phyloP scores from a whole-genome alignment of 2,888 invertebrate genomes.

The Coelogynopora nodosa region DNA sequence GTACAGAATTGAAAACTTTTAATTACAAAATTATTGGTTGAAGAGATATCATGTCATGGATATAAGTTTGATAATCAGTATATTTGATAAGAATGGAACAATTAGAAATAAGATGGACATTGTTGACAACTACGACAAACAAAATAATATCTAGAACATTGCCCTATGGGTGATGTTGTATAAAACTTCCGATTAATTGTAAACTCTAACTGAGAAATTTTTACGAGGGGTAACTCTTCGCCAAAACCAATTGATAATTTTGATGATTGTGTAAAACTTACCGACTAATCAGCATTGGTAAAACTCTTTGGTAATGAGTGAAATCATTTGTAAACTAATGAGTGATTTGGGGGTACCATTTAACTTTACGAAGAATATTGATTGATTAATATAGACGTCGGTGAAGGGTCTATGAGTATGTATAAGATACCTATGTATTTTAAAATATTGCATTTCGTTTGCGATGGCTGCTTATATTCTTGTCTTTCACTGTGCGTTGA shows the following conservation, averaged over 20 bases:
- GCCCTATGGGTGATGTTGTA: not conserved
- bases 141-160: too few species aligned
- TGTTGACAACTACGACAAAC: too few species aligned
- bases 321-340: not conserved
- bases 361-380: not conserved
- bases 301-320: not conserved
- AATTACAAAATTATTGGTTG: too few species aligned
- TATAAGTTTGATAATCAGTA: too few species aligned
- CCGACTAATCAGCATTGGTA: not conserved
- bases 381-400: not conserved
- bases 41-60: too few species aligned
- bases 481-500: not conserved
- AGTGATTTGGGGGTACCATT: not conserved
- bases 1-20: too few species aligned
- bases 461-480: too few species aligned
- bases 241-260: conserved; percentile 37
- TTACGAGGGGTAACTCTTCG: not conserved
- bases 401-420: too few species aligned
- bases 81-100: too few species aligned
- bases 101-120: too few species aligned
- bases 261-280: conserved; percentile 44
- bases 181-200: not conserved
- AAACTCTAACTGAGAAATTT: not conserved
- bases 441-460: not conserved
- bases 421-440: not conserved